Base-by-base conservation (phyloP, 2,888 invertebrate species). In the Cerastoderma edule region DNA sequence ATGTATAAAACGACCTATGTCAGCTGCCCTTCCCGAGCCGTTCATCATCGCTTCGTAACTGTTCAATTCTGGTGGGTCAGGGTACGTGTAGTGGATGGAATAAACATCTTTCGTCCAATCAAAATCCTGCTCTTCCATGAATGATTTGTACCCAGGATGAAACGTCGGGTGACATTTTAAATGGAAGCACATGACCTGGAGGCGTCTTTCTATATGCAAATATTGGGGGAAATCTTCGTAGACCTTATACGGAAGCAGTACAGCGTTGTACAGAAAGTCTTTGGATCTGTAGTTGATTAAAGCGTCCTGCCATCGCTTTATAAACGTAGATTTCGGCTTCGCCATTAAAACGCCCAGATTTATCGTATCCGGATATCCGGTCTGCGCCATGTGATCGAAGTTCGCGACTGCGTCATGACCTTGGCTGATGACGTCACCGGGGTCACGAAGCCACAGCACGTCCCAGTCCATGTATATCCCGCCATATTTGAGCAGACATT, bases 381-480 rank as follows among this genome's bases (percentile, higher is more conserved):
- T 70, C 13, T 82, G 69, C 24, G 85, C 74, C 78, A 89, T 87
- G 84, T 90, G 90, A 80, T 91, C 91, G 64, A 87, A 88, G 46
- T 87, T 85, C n/a, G 88, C 88, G 27, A 90, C 84, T n/a, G 87
- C 88, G 56, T 90, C 89, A 78, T 89, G 87, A 48, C 87, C 85
- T 48, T 74, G 53, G 39, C 74, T 35, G 5, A 88, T 74, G 27
- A 87, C 68, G 22, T 85, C 78, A 27, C 83, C 83, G 2, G 90
- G 80, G 8, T 88, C 86, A 67, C 85, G 85, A 13, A 89, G 83
- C 89, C 91, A 91, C 10, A 91, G 78, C 8, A 88, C 92, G 68
- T 92, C 92, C 83, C 90, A 91, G 74, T 92, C 92, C 44, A 89
- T 83, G 75, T 91, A 92, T n/a, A 92, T 86, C 5, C 92, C 92